These are phyloP conservation scores for Sinodicranocentrus sp. DNA, from an alignment of 2,888 invertebrate species.

Conservation along the genomic window DNA sequence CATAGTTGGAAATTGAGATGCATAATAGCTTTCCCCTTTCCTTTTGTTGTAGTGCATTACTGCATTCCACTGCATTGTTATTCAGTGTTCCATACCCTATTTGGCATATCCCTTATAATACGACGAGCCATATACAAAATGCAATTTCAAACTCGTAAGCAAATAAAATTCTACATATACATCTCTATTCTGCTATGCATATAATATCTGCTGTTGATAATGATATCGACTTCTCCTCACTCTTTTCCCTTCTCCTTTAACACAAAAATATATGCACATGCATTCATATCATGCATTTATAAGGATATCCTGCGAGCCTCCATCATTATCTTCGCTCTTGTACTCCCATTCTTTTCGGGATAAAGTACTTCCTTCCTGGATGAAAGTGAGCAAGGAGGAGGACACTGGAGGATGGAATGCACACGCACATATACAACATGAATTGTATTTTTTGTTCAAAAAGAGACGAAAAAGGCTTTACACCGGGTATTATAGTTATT, in stretches of 20 bases:
- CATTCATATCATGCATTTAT: neutral
- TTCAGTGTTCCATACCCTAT: neutral
- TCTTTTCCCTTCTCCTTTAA: constrained; percentile 9
- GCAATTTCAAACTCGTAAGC: constrained; percentile 50
- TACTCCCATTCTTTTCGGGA: constrained; percentile 14
- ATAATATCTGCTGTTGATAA: neutral
- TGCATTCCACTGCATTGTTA: constrained; percentile 20
- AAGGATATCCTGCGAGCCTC: neutral
- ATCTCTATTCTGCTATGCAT: neutral
- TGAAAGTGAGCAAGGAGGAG: constrained; percentile 24
- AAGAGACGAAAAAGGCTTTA: too few relatives aligned
- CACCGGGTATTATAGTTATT: neutral
- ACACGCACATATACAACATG: too few relatives aligned
- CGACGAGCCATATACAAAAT: constrained; percentile 36
- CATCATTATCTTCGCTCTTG: neutral
- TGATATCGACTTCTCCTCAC: constrained; percentile 34
- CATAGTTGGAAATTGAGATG: constrained; percentile 5
- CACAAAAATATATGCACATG: neutral
- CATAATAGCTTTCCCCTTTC: constrained; percentile 33
- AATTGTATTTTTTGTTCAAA: too few relatives aligned
- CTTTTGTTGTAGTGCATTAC: neutral
- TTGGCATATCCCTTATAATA: constrained; percentile 13
- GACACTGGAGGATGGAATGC: neutral
- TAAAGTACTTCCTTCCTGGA: constrained; percentile 48
- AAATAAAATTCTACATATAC: constrained; percentile 19